These are phyloP conservation scores for Aphrocallistes beatrix DNA, from an alignment of 37 sponge, comb jelly and placozoan species.

Conservation along the genomic window DNA sequence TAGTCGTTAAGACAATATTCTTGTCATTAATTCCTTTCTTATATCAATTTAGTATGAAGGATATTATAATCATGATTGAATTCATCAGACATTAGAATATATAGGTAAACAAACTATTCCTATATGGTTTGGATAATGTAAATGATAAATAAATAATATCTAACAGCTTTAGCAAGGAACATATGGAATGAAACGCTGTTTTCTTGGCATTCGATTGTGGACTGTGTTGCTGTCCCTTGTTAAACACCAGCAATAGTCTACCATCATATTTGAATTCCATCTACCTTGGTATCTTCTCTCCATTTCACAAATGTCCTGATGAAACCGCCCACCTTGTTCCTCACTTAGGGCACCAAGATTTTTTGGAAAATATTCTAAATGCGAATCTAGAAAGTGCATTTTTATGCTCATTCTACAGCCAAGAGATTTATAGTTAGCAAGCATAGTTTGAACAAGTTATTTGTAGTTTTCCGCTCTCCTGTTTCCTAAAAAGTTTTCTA, in stretches of 20 bases:
- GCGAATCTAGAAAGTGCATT: too few species aligned
- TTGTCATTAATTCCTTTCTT: too few species aligned
- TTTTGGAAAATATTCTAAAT: neutral
- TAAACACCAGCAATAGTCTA: neutral
- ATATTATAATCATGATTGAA: neutral
- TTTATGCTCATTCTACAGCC: neutral
- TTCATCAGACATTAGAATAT: neutral
- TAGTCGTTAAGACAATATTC: too few species aligned
- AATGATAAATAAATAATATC: neutral
- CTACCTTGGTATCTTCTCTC: neutral
- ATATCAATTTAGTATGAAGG: too few species aligned
- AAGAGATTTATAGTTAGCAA: neutral
- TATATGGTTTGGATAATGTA: too few species aligned
- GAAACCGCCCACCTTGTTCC: too few species aligned
- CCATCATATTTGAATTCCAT: neutral
- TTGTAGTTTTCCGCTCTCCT: neutral
- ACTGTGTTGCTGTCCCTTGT: neutral
- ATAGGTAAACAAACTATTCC: neutral
- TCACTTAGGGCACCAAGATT: neutral
- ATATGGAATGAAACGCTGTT: neutral
- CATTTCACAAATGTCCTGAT: neutral
- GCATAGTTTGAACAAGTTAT: too few species aligned
- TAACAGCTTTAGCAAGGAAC: neutral
- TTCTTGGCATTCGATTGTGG: neutral
- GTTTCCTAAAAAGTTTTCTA: neutral